A percentile compares a stretch with the other conserved stretches of the same genome.
These are phyloP conservation scores for Lepilemur septentrionalis DNA, from an alignment of 2,797 vertebrate genomes.

Conservation along the genomic window DNA sequence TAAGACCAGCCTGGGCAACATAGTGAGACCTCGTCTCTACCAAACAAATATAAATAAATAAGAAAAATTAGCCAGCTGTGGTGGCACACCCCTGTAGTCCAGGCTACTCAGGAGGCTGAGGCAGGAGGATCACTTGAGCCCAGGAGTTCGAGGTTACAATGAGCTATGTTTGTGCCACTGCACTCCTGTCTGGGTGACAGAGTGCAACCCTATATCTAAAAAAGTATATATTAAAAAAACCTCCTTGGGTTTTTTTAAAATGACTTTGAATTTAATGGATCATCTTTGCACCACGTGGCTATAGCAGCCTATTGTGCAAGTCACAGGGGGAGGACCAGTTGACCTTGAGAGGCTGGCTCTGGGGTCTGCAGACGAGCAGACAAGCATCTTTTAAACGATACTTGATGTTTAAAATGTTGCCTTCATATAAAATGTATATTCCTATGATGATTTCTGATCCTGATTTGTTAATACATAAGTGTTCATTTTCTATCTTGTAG, in stretches of 20 bases:
- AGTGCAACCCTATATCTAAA: no score
- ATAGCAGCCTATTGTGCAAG: not conserved
- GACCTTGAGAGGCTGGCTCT: not conserved
- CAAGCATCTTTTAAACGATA: not conserved
- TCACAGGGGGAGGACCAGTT: not conserved
- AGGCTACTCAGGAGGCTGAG: no score
- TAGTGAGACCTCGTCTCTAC: no score
- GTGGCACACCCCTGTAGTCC: no score
- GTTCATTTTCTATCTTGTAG: not conserved
- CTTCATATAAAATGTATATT: not conserved
- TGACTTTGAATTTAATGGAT: not conserved
- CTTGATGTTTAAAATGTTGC: not conserved
- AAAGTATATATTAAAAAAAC: no score
- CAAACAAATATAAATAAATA: no score
- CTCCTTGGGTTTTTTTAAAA: not conserved
- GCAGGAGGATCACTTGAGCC: no score
- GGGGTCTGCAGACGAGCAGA: not conserved
- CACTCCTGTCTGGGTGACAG: no score
- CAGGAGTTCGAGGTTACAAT: no score
- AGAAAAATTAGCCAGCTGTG: no score
- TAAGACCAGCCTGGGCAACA: no score
- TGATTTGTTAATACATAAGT: not conserved
- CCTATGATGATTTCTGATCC: not conserved
- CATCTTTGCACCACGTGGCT: not conserved
- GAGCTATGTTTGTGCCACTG: no score